Base-by-base conservation (phyloP, 23 tunicate genomes). In the Botrylloides violaceus region DNA sequence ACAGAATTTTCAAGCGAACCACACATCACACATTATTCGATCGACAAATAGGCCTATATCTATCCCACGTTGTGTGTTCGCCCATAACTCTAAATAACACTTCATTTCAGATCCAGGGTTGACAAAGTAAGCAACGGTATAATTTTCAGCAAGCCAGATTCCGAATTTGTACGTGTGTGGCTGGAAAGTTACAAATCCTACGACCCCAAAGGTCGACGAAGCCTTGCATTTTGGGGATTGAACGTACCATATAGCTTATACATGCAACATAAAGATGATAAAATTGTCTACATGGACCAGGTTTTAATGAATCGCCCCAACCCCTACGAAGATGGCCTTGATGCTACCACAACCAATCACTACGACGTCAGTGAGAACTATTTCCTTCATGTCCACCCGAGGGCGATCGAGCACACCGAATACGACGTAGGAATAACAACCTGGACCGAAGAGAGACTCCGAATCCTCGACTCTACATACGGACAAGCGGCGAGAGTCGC, bases 71-170 rank as follows among this genome's bases (percentile, higher is more conserved):
- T n/a, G n/a, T n/a, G n/a, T n/a, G n/a, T n/a, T n/a, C n/a, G n/a
- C n/a, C n/a, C n/a, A n/a, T n/a, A n/a, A n/a, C n/a, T n/a, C n/a
- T n/a, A n/a, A n/a, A n/a, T n/a, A n/a, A n/a, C n/a, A n/a, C n/a
- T 23, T 53, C 30, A 2, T 25, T 56, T 21, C 29, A 79, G 85
- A 36, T 80, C 85, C 2, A 19, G 58, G 5, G 4, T 48, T 7
- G 77, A 80, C 64, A 80, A 80, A 34, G 66, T 72, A 7, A 80
- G 85, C 85, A 80, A 80, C 72, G 85, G 85, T 32, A 72, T 80
- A 31, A 72, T 80, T 20, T 60, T 80, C 27, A 49, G 80, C 47
- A 47, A 72, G 28, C 78, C 71, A 23, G 53, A 62, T 2, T 60
- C 85, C 6, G 58, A 26, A 25, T 80, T 80, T 28, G n/a, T 80